Evolutionary conservation across 1,140 invertebrate genomes (phyloP).

Genomic region (Hypsibius dujardini): DNA sequence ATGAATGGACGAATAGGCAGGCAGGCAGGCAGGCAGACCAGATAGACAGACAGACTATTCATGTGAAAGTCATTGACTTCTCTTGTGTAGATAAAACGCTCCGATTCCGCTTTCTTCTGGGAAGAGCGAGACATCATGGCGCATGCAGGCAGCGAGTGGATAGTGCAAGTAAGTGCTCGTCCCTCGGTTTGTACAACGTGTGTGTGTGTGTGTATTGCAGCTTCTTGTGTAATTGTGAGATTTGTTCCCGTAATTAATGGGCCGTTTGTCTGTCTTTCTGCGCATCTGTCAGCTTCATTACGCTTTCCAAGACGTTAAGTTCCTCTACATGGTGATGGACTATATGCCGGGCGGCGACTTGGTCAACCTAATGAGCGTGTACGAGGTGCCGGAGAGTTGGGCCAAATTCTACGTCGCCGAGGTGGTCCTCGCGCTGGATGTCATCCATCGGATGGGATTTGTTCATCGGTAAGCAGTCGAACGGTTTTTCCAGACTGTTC

Average conservation of each 20-base stretch:
- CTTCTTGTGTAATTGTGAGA: no score
- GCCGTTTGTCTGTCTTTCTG: no score
- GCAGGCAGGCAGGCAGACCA: no score
- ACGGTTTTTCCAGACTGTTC: no score
- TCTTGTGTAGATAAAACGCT: constrained; percentile 64
- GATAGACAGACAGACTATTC: background rate
- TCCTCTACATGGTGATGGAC: constrained; percentile 99
- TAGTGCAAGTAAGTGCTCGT: constrained; percentile 44
- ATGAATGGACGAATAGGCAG: no score
- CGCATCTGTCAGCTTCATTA: constrained; percentile 62
- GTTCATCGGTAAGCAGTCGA: constrained; percentile 53
- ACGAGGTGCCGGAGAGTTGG: constrained; percentile 97
- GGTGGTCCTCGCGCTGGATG: constrained; percentile 88
- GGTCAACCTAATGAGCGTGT: constrained; percentile 94
- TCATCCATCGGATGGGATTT: constrained; percentile 97
- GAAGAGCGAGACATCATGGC: constrained; percentile 99
- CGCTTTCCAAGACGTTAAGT: constrained; percentile 89
- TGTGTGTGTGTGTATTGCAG: no score
- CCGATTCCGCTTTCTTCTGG: constrained; percentile 98
- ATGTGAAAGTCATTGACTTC: constrained; percentile 21
- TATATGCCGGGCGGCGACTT: constrained; percentile 99
- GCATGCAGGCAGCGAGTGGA: constrained; percentile 96
- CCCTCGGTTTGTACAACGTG: background rate
- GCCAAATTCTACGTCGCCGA: constrained; percentile 98
- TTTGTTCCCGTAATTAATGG: no score